Percentiles rank a stretch among this genome's conserved stretches.
Evolutionary conservation across 2,888 invertebrate genomes (phyloP).

Genomic region (Chirona hameri): DNA sequence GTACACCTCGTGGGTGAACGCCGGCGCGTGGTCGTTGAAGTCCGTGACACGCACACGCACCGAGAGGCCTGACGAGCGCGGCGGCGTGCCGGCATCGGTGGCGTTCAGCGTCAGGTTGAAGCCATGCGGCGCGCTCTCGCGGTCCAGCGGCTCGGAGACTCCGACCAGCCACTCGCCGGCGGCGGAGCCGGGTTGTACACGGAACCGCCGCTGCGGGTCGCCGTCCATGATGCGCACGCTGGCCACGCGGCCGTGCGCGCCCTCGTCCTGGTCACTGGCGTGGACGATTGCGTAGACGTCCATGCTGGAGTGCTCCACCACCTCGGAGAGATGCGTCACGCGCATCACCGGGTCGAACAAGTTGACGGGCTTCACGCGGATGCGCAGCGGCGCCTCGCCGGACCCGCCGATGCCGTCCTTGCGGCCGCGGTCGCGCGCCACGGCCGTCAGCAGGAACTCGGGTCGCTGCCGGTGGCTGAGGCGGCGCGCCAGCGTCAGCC

Average conservation of each 20-base stretch:
- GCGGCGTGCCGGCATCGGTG: constrained; percentile 75
- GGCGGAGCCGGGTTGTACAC: constrained; percentile 61
- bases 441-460: constrained; percentile 69
- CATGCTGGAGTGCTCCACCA: constrained; percentile 72
- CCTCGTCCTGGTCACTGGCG: constrained; percentile 76
- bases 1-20: constrained; percentile 73
- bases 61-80: constrained; percentile 70
- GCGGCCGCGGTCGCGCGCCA: constrained; percentile 80
- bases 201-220: constrained; percentile 83
- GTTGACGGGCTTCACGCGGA: constrained; percentile 63
- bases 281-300: constrained; percentile 86
- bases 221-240: constrained; percentile 80
- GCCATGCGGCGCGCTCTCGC: constrained; percentile 72
- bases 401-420: constrained; percentile 52
- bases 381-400: constrained; percentile 60
- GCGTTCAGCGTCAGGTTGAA: constrained; percentile 85
- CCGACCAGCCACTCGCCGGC: constrained; percentile 61
- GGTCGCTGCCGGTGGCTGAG: constrained; percentile 67
- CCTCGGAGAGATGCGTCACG: constrained; percentile 72
- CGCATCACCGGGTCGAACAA: constrained; percentile 78
- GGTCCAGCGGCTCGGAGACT: constrained; percentile 69
- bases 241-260: constrained; percentile 77
- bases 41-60: constrained; percentile 77
- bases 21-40: constrained; percentile 76
- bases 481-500: constrained; percentile 75